A percentile compares a stretch with the other conserved stretches of the same genome.
phyloP scores from a whole-genome alignment of 2,888 invertebrate genomes.

The Eristalis pertinax region DNA sequence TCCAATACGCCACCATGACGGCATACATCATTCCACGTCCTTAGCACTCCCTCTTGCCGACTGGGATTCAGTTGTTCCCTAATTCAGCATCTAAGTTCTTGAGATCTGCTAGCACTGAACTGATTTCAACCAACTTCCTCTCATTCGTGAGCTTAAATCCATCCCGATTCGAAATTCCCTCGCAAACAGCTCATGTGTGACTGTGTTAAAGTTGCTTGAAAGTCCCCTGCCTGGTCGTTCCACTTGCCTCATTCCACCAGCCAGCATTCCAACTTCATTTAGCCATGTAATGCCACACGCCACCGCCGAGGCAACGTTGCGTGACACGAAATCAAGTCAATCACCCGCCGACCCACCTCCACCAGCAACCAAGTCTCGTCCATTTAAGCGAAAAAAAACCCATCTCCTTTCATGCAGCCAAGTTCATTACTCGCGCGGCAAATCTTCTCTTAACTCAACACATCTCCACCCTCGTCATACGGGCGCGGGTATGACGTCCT shows the following conservation, averaged over 20 bases:
- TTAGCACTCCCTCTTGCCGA: too few species aligned
- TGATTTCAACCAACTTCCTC: too few species aligned
- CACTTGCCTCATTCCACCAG: background rate
- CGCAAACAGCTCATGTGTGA: too few species aligned
- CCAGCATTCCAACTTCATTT: background rate
- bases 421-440: background rate
- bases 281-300: background rate
- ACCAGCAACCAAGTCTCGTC: background rate
- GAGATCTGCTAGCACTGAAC: too few species aligned
- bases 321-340: slow-evolving; percentile 1
- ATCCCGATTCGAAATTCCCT: too few species aligned
- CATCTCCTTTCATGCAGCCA: background rate
- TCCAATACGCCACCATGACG: too few species aligned
- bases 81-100: too few species aligned
- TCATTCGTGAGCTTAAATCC: too few species aligned
- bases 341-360: background rate
- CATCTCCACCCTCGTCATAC: too few species aligned
- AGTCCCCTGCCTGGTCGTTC: background rate
- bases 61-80: too few species aligned
- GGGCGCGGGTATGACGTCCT: too few species aligned
- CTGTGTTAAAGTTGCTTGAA: background rate
- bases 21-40: too few species aligned
- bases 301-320: background rate
- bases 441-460: background rate
- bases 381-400: background rate